phyloP scores from a whole-genome alignment of 2,113 vertebrate species.

The Cyprinodon brontotheroides region DNA sequence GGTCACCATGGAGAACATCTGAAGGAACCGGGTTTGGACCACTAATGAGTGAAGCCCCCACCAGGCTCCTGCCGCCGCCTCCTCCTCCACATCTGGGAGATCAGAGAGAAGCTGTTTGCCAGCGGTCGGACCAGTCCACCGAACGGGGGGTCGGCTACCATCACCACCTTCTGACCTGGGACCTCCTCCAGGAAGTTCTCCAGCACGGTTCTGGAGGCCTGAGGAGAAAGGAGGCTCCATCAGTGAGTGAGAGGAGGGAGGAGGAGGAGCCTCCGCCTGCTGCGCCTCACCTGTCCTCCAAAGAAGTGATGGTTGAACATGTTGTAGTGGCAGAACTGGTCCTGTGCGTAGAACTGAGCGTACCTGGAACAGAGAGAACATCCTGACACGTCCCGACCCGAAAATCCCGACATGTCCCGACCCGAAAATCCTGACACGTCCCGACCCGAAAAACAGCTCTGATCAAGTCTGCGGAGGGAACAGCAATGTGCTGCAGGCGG shows the following conservation, averaged over 20 bases:
- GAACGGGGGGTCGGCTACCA: conserved; percentile 95
- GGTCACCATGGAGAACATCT: background rate
- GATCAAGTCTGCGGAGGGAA: conserved; percentile 2
- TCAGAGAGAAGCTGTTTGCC: conserved; percentile 87
- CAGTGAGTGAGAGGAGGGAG: accelerated
- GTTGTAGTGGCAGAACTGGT: conserved; percentile 97
- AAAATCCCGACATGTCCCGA: background rate
- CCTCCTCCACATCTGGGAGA: conserved; percentile 83
- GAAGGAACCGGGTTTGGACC: background rate
- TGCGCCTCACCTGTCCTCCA: conserved; percentile 85
- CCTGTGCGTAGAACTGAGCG: conserved; percentile 89
- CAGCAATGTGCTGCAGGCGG: conserved; percentile 36
- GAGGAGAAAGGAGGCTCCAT: background rate
- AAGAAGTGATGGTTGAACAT: conserved; percentile 99
- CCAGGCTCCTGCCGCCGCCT: conserved; percentile 74
- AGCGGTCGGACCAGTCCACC: conserved; percentile 95
- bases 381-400: background rate
- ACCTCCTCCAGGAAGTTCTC: conserved; percentile 83
- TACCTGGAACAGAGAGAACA: conserved; percentile 78
- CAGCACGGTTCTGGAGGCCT: conserved; percentile 81
- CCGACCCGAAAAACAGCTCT: background rate
- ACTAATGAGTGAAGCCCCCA: conserved; percentile 35
- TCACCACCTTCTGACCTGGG: conserved; percentile 79
- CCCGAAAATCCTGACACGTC: background rate
- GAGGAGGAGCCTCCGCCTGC: background rate